Evolutionary conservation across 2,113 vertebrate species (phyloP), one percentile per base, ranked within the genome.

Genomic region (Danionella cerebrum): DNA sequence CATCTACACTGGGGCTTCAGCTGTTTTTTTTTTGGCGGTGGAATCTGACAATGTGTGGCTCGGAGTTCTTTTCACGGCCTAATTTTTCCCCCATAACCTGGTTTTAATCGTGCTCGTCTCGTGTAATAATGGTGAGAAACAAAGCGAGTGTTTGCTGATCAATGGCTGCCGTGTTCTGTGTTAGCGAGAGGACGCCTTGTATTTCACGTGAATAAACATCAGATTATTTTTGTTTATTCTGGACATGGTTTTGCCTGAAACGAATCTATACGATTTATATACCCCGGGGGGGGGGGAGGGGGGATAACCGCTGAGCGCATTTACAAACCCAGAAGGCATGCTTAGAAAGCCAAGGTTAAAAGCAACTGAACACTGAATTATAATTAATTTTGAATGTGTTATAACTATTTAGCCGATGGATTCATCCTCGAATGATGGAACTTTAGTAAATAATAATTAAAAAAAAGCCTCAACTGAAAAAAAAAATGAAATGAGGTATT

Each of bases 41-140:
- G 69, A 80, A 79, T 78, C 64, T 71, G 72, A 82, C 75, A 77
- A 65, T 78, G 69, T 70, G 42, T 64, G 44, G 41, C 67, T 74
- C 72, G 24, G 70, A 38, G 13, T 73, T 73, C 25, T 76, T 67
- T 76, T 59, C 69, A 25, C 51, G 16, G 25, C 59, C 70, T 76
- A 27, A 66, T 79, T 6, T 53, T 60, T 74, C 33, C 73, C 50
- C 72, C 70, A 73, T 69, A 33, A 51, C 63, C 58, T 54, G 66
- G 66, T 55, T 72, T 67, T 78, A 76, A 78, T 70, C 69, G 52
- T 59, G 16, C 33, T 54, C 29, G 58, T 21, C 10, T 45, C 1
- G 10, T 19, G 24, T 45, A 31, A 42, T 59, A 25, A 18, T 18
- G 9, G n/a, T 8, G 21, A 9, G n/a, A 41, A 7, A 4, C n/a